Base-by-base conservation (phyloP, 2,113 vertebrate species). In the Pseudorasbora parva region DNA sequence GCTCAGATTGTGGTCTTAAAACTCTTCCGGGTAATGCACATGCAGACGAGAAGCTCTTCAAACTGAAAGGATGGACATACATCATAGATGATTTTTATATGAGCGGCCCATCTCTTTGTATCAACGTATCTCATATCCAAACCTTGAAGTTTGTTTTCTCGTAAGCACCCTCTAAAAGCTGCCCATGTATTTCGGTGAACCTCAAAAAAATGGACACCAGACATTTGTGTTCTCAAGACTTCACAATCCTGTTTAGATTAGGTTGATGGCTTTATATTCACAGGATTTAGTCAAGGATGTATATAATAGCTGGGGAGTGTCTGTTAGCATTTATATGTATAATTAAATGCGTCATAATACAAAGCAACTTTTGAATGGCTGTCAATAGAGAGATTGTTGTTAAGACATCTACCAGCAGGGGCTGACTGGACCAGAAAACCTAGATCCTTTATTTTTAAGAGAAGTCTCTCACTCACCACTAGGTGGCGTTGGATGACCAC, bases 401-500 rank as follows among this genome's bases (percentile, higher is more conserved):
- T 11, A 68, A 37, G 30, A 33, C 27, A 37, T 68, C 8, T 68
- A 68, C 33, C 64, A 68, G 33, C 64, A 68, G 64, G 64, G 64
- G 64, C 9, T 41, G 17, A 10, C 8, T 68, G 64, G 30, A 37
- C 64, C 30, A 21, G 64, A 68, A 68, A 41, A 68, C 33, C 33
- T 21, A 37, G 30, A 68, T 37, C 17, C 64, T 1, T 68, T 41
- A 17, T 17, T 2, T 76, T 76, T 6, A 57, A 30, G 27, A 37
- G 10, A 57, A 41, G 9, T 68, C 15, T 15, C 23, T 21, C 9
- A 5, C 21, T 64, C 25, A 87, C 75, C 93, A 92, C 86, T 45
- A 93, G 93, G 89, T 88, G 93, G 91, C 72, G 62, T 8, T 87
- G 30, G 81, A 1, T 62, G 25, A 19, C 78, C 85, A 45, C 83